Evolutionary conservation across 1,140 invertebrate genomes (phyloP), one percentile per base, ranked within the genome.

Genomic region (Acromyrmex heyeri): DNA sequence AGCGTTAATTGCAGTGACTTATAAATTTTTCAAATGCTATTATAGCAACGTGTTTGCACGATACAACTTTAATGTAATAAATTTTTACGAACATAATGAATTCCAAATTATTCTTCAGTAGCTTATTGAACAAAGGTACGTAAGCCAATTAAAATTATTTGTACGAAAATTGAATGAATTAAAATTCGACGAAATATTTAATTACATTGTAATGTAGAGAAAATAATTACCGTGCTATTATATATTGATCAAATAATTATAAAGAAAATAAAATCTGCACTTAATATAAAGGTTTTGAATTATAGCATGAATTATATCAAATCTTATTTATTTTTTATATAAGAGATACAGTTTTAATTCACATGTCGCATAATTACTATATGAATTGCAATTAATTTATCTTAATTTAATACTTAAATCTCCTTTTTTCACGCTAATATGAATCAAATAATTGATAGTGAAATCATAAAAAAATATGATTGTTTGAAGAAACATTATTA

Each of bases 251-350:
- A 64, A 77, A 77, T 62, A 62, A 77, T 77, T 64, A 30, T 12
- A 77, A 62, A 62, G 6, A 18, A 24, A 24, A 38, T 48, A 27
- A 62, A 27, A 61, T 61, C 12, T 77, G 24, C 3, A 30, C 38
- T 44, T 62, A 44, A 77, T 65, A 27, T 77, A 7, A 78, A 65
- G 18, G 5, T 77, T 77, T 62, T 27, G 57, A 77, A 48, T 48
- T 77, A 38, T 38, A 38, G 21, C 30, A 38, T 8, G 1, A 48
- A 77, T 76, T 61, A 77, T 62, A 77, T 62, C 8, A 44, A 76
- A 76, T 8, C 3, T 27, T 34, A 0, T 75, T 75, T 59, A 16
- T 21, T 12, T 0, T 61, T 16, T 61, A 4, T 18, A 3, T 24
- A 7, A 16, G n/a, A 55, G 12, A 59, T 24, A 3, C 24, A 27